These are phyloP conservation scores for Pithys albifrons DNA, from an alignment of 2,113 vertebrate genomes.

Conservation along the genomic window DNA sequence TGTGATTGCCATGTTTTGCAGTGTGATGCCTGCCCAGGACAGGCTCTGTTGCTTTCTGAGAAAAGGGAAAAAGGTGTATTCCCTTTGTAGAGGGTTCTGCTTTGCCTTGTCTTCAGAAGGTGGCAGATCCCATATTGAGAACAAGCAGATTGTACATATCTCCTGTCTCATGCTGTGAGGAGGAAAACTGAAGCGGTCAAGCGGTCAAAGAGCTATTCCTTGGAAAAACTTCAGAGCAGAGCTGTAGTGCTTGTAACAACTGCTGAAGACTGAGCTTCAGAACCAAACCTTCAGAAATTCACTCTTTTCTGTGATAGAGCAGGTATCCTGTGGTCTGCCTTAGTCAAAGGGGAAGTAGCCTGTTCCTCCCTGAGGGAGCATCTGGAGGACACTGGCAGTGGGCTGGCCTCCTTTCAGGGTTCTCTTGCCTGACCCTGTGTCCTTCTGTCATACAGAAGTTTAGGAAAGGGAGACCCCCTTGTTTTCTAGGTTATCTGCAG, in stretches of 20 bases:
- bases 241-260: background rate
- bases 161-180: background rate
- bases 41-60: background rate
- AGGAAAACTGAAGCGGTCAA: background rate
- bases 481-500: background rate
- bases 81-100: background rate
- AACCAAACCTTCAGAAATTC: background rate
- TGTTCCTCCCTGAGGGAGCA: background rate
- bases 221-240: background rate
- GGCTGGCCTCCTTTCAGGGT: background rate
- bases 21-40: fast-evolving
- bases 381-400: background rate
- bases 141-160: background rate
- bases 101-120: background rate
- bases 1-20: background rate
- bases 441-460: background rate
- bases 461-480: background rate
- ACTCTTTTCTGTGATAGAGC: background rate
- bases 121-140: background rate
- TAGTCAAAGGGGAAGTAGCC: background rate
- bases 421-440: background rate
- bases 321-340: background rate
- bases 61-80: background rate
- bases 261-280: background rate
- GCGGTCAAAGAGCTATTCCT: background rate